phyloP scores from a whole-genome alignment of 2,797 vertebrate species.

The Melanotaenia boesemani region DNA sequence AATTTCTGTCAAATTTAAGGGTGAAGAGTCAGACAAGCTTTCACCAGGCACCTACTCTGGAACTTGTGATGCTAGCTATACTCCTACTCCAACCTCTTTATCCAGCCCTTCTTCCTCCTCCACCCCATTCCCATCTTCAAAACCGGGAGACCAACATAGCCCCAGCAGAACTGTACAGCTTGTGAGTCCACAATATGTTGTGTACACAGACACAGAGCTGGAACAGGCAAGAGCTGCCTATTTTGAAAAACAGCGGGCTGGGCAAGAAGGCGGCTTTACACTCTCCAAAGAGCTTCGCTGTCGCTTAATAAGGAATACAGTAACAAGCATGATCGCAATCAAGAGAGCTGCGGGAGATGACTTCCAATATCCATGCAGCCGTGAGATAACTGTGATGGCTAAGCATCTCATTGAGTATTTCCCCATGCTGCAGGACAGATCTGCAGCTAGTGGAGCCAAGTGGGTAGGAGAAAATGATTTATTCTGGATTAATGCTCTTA shows the following conservation, averaged over 20 bases:
- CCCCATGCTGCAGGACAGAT: slow-evolving; percentile 23
- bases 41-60: slow-evolving; percentile 3
- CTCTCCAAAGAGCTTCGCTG: slow-evolving; percentile 9
- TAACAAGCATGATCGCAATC: slow-evolving; percentile 24
- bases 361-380: slow-evolving; percentile 16
- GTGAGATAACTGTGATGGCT: slow-evolving; percentile 10
- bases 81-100: neutral
- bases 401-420: slow-evolving; percentile 16
- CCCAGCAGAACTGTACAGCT: slow-evolving; percentile 17
- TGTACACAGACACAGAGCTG: slow-evolving; percentile 21
- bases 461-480: slow-evolving; percentile 27
- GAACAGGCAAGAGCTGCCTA: slow-evolving; percentile 10
- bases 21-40: neutral
- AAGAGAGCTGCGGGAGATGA: slow-evolving; percentile 19
- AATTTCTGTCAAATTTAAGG: neutral
- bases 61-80: slow-evolving; percentile 6
- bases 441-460: neutral
- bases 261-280: slow-evolving; percentile 1
- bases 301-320: slow-evolving; percentile 3
- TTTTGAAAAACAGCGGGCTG: slow-evolving; percentile 5
- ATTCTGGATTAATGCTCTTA: slow-evolving; percentile 6
- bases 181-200: slow-evolving; percentile 7
- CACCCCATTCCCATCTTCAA: neutral
- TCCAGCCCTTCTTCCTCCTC: neutral
- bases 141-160: slow-evolving; percentile 5